Conservation (phyloP, 1,140 invertebrate genomes). For the Penaeus chinensis region DNA sequence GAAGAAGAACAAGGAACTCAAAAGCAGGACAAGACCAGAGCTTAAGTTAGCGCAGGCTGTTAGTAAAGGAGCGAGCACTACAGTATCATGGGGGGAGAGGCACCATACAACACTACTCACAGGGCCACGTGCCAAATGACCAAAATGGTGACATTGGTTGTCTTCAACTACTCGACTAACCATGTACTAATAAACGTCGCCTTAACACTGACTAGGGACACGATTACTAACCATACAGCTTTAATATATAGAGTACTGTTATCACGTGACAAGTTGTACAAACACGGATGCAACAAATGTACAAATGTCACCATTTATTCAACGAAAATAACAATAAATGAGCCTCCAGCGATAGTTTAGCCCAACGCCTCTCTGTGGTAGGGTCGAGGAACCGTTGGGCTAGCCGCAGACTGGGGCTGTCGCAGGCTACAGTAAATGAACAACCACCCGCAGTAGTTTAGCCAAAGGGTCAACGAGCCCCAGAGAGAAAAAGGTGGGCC, state of each 20-base stretch:
- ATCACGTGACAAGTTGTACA: too few relatives aligned
- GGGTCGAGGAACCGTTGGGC: not conserved
- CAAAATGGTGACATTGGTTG: conserved; percentile 34
- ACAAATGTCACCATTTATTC: conserved; percentile 32
- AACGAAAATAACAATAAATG: conserved; percentile 32
- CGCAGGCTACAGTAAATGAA: conserved; percentile 19
- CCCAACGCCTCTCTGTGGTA: conserved; percentile 1
- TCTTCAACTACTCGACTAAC: not conserved
- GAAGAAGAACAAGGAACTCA: not conserved
- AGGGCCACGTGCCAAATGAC: conserved; percentile 13
- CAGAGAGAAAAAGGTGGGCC: conserved; percentile 4
- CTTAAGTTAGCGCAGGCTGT: too few relatives aligned
- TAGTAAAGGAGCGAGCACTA: not conserved
- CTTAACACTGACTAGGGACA: too few relatives aligned
- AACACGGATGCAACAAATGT: too few relatives aligned
- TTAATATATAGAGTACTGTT: too few relatives aligned
- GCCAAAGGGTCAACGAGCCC: conserved; percentile 32
- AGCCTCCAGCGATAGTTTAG: conserved; percentile 12
- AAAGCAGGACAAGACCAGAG: not conserved
- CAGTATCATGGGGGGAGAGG: not conserved
- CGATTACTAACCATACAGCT: too few relatives aligned
- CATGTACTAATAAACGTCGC: too few relatives aligned
- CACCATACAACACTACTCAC: conserved; percentile 8
- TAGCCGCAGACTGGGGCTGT: conserved; percentile 8
- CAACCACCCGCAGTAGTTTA: conserved; percentile 36